Evolutionary conservation across 2,113 vertebrate species (phyloP).

Genomic region (Oceanites oceanicus): DNA sequence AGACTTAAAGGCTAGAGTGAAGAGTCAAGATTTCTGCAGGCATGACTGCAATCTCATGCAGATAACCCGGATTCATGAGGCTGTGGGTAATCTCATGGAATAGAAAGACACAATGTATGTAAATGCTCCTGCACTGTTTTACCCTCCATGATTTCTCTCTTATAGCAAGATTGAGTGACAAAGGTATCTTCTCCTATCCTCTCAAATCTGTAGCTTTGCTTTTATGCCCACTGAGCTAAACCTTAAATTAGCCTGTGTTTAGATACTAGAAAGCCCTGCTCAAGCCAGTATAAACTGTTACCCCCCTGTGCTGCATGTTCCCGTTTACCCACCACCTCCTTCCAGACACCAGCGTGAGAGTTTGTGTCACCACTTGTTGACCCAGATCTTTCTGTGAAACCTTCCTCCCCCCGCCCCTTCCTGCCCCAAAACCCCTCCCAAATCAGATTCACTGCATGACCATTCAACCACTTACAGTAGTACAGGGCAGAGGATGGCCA

Average conservation of each 20-base stretch:
- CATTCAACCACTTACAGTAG: background rate
- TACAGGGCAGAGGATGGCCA: background rate
- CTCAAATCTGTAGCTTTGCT: background rate
- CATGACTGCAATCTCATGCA: background rate
- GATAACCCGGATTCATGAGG: background rate
- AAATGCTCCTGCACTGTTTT: background rate
- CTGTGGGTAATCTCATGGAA: background rate
- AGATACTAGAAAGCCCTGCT: background rate
- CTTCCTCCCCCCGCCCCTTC: background rate
- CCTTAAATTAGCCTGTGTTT: background rate
- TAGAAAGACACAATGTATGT: accelerated
- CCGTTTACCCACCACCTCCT: background rate
- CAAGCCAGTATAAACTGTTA: background rate
- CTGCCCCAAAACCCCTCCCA: accelerated
- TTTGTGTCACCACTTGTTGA: background rate
- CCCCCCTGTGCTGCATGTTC: background rate
- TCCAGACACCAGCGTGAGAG: background rate
- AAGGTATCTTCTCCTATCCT: background rate
- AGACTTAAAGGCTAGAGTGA: background rate
- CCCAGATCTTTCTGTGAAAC: background rate
- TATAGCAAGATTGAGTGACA: background rate
- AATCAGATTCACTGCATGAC: background rate
- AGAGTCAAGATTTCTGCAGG: background rate
- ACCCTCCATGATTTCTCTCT: background rate
- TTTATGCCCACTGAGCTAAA: background rate